Evolutionary conservation across 1,140 invertebrate species (phyloP).

Genomic region (Drosophila ananassae): DNA sequence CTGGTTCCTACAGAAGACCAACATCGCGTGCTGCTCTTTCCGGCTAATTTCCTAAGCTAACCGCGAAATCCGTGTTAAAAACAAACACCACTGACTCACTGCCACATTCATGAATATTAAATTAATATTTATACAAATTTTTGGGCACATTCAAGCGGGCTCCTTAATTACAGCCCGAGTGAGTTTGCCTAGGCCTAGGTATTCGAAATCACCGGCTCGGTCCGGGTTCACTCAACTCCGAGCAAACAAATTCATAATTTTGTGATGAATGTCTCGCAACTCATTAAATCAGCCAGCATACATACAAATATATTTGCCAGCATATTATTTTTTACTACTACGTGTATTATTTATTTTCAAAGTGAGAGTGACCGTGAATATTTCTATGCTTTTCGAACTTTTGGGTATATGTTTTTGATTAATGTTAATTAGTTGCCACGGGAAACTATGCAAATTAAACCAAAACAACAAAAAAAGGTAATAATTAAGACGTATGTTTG

Average conservation of each 20-base stretch:
- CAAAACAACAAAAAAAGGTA: conserved; percentile 10
- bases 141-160: conserved; percentile 42
- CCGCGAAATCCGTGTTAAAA: conserved; percentile 48
- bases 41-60: conserved; percentile 40
- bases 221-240: conserved; percentile 65
- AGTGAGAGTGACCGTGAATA: conserved; percentile 78
- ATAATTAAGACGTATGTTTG: conserved; percentile 67
- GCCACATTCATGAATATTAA: conserved; percentile 58
- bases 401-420: conserved; percentile 63
- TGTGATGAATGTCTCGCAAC: conserved; percentile 70
- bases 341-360: conserved; percentile 22
- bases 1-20: conserved; percentile 36
- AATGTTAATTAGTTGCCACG: conserved; percentile 61
- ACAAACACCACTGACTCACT: conserved; percentile 49
- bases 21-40: conserved; percentile 60
- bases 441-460: conserved; percentile 37
- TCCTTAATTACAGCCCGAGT: conserved; percentile 63
- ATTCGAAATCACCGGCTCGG: conserved; percentile 31
- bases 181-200: conserved; percentile 37
- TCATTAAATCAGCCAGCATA: conserved; percentile 65
- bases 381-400: conserved; percentile 31
- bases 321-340: conserved; percentile 3
- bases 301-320: conserved; percentile 36
- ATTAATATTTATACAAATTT: conserved; percentile 36
- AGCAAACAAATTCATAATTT: conserved; percentile 41